phyloP scores from a whole-genome alignment of 2,888 invertebrate species.

The Tipula confusa region DNA sequence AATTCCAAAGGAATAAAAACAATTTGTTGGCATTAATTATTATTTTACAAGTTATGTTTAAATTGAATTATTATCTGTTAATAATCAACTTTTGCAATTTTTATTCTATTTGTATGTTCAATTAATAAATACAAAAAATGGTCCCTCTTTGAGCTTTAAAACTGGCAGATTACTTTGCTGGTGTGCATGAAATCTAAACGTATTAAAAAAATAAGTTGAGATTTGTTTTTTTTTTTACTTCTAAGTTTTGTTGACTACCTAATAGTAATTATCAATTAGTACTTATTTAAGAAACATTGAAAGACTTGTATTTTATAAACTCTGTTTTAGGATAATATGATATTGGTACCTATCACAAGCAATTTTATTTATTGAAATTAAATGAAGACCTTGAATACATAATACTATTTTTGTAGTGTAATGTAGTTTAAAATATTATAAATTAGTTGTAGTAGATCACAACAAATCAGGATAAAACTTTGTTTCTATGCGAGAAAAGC shows the following conservation, averaged over 20 bases:
- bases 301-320: too few species aligned
- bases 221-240: too few species aligned
- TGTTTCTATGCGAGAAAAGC: too few species aligned
- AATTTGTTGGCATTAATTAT: background rate
- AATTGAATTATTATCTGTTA: background rate
- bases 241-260: too few species aligned
- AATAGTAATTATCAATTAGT: too few species aligned
- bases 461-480: background rate
- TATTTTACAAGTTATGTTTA: background rate
- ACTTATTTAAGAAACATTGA: too few species aligned
- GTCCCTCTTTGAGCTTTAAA: background rate
- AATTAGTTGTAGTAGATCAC: background rate
- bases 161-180: background rate
- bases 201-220: too few species aligned
- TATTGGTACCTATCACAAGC: background rate
- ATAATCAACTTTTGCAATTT: background rate
- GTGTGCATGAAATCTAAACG: too few species aligned
- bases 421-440: too few species aligned
- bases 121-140: background rate
- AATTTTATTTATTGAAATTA: background rate
- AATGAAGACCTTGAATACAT: background rate
- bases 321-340: background rate
- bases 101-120: background rate
- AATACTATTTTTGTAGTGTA: background rate
- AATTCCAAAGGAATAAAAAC: background rate